Evolutionary conservation across 2,113 vertebrate genomes (phyloP).

Genomic region (Pangasianodon hypophthalmus): DNA sequence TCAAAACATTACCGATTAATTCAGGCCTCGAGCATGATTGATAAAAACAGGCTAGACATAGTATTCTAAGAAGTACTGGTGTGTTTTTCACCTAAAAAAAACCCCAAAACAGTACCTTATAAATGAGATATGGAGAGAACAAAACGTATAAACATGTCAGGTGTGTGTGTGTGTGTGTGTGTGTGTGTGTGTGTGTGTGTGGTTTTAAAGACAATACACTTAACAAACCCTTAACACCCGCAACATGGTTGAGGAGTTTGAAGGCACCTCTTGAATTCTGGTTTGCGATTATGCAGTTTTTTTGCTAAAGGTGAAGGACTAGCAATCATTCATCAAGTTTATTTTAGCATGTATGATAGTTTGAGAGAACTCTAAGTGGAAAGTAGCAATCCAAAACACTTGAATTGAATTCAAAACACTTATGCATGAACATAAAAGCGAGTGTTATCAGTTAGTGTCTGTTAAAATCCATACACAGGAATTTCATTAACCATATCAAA

Average conservation of each 20-base stretch:
- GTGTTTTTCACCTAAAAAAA: neutral
- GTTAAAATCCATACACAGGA: neutral
- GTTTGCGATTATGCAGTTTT: neutral
- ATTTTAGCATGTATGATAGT: neutral
- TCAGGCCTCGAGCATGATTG: conserved; percentile 43
- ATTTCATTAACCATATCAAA: neutral
- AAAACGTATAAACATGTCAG: neutral
- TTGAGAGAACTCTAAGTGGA: conserved; percentile 19
- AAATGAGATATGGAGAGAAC: neutral
- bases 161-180: neutral
- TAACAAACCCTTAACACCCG: neutral
- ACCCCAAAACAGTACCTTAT: neutral
- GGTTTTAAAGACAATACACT: neutral
- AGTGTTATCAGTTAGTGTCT: neutral
- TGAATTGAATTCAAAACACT: neutral
- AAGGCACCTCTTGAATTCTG: conserved; percentile 4
- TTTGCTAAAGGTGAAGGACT: conserved; percentile 2
- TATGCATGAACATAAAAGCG: neutral
- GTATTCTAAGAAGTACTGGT: neutral
- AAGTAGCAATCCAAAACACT: conserved; percentile 41
- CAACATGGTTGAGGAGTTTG: neutral
- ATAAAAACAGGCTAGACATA: neutral
- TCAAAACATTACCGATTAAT: conserved; percentile 64
- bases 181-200: neutral
- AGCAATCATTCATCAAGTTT: conserved; percentile 9